Base-by-base conservation (phyloP, 1,140 invertebrate species). In the Campoletis sonorensis region DNA sequence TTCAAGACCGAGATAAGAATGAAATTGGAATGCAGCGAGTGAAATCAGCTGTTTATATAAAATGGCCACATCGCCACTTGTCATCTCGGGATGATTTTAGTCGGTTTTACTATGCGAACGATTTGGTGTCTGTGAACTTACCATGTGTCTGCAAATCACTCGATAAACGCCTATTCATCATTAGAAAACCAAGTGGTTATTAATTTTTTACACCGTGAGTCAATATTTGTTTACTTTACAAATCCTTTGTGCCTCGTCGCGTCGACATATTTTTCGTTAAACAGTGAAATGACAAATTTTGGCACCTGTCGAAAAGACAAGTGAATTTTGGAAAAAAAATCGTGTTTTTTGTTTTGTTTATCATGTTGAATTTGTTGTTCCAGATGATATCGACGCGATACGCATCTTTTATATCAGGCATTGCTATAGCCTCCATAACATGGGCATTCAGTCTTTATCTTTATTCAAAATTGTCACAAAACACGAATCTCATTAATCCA, bases 391-490 rank as follows among this genome's bases (percentile, higher is more conserved):
- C 89, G 5, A 91, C 89, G 71, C 87, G 91, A 75, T 93, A 92
- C 78, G 86, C 91, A 7, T 95, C 94, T 10, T 95, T 95, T 84
- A 80, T 95, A 27, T 92, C 93, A 58, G 95, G 95, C 7, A 94
- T 95, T 51, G 83, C 94, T 30, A 92, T 95, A 86, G 94, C 95
- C n/a, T 95, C 94, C 0, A 71, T 94, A 61, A 95, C 94, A 67
- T 95, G 95, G 95, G 87, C 91, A n/a, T 91, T 95, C 40, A 94
- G 94, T 85, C 85, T 95, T 18, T 95, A 94, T 86, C 87, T 95
- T 11, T 95, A 95, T 83, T 92, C 90, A 77, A 90, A 87, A 84
- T 77, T 94, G 18, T 92, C 90, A 0, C 86, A 90, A 85, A 90
- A 88, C 80, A 79, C 71, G 7, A 88, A 88, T 23, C 82, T 75